Conservation (phyloP, 1,140 invertebrate genomes). For the Metopolophium dirhodum region DNA sequence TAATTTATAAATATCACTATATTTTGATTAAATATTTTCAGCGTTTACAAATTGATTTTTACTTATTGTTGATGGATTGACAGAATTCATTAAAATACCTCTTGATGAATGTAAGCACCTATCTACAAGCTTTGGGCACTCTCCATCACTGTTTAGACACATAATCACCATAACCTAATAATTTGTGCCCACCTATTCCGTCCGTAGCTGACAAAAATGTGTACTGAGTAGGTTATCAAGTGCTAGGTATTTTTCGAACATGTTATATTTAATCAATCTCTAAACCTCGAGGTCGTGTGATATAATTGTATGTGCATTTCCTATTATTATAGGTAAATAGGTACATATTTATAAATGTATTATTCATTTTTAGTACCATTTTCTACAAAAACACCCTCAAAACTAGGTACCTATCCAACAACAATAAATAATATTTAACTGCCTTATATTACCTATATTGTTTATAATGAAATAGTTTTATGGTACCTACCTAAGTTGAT, state of each 20-base stretch:
- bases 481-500: not conserved
- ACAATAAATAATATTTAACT: not conserved
- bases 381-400: not conserved
- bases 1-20: not conserved
- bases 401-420: not conserved
- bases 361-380: not conserved
- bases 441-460: too few relatives aligned
- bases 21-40: not conserved
- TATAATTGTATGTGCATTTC: not conserved
- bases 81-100: too few relatives aligned
- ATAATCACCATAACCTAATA: not conserved
- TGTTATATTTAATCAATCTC: not conserved
- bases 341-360: not conserved
- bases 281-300: not conserved
- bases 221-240: not conserved
- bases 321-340: not conserved
- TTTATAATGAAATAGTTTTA: too few relatives aligned
- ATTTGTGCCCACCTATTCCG: too few relatives aligned
- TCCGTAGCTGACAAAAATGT: not conserved
- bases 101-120: not conserved
- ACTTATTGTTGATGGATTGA: not conserved
- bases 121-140: too few relatives aligned
- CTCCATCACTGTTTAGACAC: not conserved
- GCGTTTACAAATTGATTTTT: not conserved
- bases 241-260: too few relatives aligned